Evolutionary conservation across 1,140 invertebrate species (phyloP).

Genomic region (Drosophila busckii): DNA sequence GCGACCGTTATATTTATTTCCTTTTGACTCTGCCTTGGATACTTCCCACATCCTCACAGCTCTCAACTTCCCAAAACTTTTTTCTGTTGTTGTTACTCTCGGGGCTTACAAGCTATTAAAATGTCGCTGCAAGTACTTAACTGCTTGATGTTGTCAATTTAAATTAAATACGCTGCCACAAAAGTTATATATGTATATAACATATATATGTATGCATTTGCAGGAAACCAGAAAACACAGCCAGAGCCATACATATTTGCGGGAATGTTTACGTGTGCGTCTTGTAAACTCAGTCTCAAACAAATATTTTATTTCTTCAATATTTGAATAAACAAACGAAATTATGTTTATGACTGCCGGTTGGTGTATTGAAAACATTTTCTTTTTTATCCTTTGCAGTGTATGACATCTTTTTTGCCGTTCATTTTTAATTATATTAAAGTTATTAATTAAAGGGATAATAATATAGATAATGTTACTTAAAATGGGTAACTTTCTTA

Average conservation of each 20-base stretch:
- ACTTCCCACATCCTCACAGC: conserved; percentile 15
- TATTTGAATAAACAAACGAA: conserved; percentile 61
- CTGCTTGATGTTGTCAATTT: conserved; percentile 76
- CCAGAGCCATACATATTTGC: too few relatives aligned
- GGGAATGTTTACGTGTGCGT: too few relatives aligned
- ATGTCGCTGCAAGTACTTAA: conserved; percentile 76
- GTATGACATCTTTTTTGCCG: conserved; percentile 12
- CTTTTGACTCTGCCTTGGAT: conserved; percentile 48
- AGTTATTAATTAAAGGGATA: too few relatives aligned
- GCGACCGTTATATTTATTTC: conserved; percentile 73
- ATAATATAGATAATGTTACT: too few relatives aligned
- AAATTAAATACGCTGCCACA: conserved; percentile 73
- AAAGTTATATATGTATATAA: too few relatives aligned
- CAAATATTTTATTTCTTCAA: too few relatives aligned
- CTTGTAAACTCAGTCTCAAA: too few relatives aligned
- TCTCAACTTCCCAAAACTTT: neutral
- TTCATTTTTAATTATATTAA: too few relatives aligned
- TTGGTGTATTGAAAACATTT: conserved; percentile 17
- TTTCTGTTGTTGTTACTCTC: conserved; percentile 40
- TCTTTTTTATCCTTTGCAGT: too few relatives aligned
- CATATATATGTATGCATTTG: too few relatives aligned
- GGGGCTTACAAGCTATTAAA: conserved; percentile 77
- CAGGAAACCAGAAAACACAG: too few relatives aligned
- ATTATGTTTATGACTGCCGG: conserved; percentile 61
- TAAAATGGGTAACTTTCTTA: too few relatives aligned